phyloP scores from a whole-genome alignment of 2,113 vertebrate genomes.

The Sinocyclocheilus anshuiensis region DNA sequence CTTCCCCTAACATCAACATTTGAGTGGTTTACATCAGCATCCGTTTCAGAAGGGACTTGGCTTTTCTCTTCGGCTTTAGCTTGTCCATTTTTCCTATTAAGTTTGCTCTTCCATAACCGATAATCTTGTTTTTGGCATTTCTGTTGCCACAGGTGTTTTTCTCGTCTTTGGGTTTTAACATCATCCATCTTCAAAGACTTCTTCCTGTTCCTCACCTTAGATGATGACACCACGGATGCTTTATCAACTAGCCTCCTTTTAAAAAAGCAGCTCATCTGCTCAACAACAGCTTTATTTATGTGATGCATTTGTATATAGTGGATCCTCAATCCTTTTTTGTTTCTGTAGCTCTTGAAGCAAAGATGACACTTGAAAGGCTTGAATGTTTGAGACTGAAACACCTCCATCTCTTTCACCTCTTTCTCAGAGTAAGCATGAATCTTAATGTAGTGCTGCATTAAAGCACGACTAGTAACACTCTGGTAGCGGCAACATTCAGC shows the following conservation, averaged over 20 bases:
- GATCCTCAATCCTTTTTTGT: conserved; percentile 83
- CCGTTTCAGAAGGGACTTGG: conserved; percentile 42
- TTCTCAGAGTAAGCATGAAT: conserved; percentile 85
- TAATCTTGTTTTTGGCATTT: conserved; percentile 54
- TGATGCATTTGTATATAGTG: conserved; percentile 89
- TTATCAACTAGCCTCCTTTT: conserved; percentile 49
- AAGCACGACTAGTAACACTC: conserved; percentile 87
- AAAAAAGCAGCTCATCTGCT: conserved; percentile 62
- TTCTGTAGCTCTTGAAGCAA: conserved; percentile 87
- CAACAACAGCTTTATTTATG: conserved; percentile 72
- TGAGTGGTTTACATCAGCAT: conserved; percentile 26
- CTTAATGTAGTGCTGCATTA: conserved; percentile 87
- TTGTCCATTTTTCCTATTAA: conserved; percentile 53
- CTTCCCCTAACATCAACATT: conserved; percentile 81
- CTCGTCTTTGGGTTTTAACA: conserved; percentile 51
- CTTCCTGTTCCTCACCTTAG: conserved; percentile 49
- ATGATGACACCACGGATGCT: conserved; percentile 47
- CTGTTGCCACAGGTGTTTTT: conserved; percentile 47
- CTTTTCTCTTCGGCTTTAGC: neutral
- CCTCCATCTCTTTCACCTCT: conserved; percentile 82
- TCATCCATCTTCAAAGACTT: conserved; percentile 16
- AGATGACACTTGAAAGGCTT: conserved; percentile 92
- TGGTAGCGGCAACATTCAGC: conserved; percentile 83
- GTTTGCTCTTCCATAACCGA: neutral
- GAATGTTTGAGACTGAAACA: conserved; percentile 84